Evolutionary conservation across 2,113 vertebrate genomes (phyloP), one percentile per base, ranked within the genome.

Genomic region (Hippopotamus amphibius): DNA sequence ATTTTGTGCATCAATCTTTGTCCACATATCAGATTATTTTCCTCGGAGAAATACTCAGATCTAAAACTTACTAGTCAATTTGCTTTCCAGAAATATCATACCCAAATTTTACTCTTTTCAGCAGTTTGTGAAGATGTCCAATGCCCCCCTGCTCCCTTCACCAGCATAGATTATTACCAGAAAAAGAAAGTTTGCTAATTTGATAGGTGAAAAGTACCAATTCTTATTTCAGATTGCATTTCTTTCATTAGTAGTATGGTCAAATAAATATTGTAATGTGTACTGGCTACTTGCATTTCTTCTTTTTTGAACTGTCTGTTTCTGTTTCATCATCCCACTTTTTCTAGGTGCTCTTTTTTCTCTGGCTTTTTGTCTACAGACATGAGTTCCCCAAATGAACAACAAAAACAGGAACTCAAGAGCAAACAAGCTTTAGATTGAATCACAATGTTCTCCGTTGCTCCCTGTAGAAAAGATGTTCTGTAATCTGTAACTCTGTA

Each of bases 1-100:
- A 81, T 84, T 90, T 95, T 48, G 41, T 43, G 24, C 65, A 91
- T 69, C 79, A 50, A 95, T 97, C 93, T 97, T 96, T 89, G 92
- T 87, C 74, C 53, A 87, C n/a, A 1, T 55, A 57, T 90, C 90
- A 96, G 72, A 43, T 97, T 66, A 80, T 77, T 93, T 97, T 93
- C 95, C 74, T 80, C 76, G 53, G 71, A 90, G 53, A 53, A 26
- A 93, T 68, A 69, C 9, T 15, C 50, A 84, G 71, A 37, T 81
- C 0, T 59, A 84, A 93, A 92, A 80, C 7, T 41, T 96, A 84
- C 46, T 30, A 76, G 53, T 43, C 55, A 83, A 43, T 65, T 95
- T 88, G 43, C 46, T 82, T 96, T 80, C 79, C 50, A 90, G 89
- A 87, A 95, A 83, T 61, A 59, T 10, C 33, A 10, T n/a, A 41